Conservation (phyloP, 1,140 invertebrate species). For the Triops cancriformis region DNA sequence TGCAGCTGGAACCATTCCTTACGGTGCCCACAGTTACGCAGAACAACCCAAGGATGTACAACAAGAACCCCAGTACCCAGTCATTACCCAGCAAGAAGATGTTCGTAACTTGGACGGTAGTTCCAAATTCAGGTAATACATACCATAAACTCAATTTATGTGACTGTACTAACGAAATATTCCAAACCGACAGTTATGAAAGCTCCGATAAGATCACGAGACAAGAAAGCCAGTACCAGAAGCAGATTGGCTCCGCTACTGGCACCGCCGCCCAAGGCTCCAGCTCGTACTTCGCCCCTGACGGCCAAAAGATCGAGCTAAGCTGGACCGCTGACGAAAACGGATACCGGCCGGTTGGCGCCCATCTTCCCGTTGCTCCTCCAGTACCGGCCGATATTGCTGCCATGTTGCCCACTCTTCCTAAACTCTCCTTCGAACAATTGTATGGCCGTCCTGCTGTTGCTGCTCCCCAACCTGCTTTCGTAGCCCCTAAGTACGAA, state of each 20-base stretch:
- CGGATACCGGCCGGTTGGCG: conserved; percentile 30
- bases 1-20: not conserved
- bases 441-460: no score
- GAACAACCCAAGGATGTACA: not conserved
- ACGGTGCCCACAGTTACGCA: not conserved
- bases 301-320: conserved; percentile 27
- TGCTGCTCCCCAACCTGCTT: not conserved
- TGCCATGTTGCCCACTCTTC: not conserved
- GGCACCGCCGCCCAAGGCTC: conserved; percentile 19
- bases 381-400: conserved; percentile 15
- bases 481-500: not conserved
- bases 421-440: no score
- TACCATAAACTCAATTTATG: not conserved
- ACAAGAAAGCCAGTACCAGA: not conserved
- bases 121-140: no score
- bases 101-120: not conserved
- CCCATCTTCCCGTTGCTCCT: conserved; percentile 31
- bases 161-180: not conserved
- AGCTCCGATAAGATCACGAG: conserved; percentile 11
- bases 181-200: conserved; percentile 8
- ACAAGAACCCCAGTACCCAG: not conserved
- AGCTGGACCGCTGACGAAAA: conserved; percentile 30
- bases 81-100: conserved; percentile 2
- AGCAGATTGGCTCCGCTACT: not conserved
- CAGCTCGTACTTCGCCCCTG: conserved; percentile 24